Evolutionary conservation across 2,888 invertebrate genomes (phyloP).

Genomic region (Gryllus longicercus): DNA sequence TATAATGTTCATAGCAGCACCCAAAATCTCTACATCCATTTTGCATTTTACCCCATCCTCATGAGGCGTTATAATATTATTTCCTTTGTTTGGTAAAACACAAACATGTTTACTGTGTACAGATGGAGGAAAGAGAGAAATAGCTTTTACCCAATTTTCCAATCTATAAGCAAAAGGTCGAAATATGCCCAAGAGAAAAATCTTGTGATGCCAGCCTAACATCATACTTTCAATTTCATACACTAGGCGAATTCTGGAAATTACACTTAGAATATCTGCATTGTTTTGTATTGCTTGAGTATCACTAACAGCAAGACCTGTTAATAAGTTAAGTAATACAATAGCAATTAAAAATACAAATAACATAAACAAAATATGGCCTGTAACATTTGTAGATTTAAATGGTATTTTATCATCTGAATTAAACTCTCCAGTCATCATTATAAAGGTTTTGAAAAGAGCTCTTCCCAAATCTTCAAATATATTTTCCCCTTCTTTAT

Average conservation of each 20-base stretch:
- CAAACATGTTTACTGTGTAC: not conserved
- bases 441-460: slow-evolving; percentile 20
- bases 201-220: not conserved
- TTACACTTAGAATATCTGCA: slow-evolving; percentile 18
- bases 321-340: slow-evolving; percentile 23
- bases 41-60: not conserved
- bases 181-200: not conserved
- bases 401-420: slow-evolving; percentile 5
- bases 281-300: slow-evolving; percentile 3
- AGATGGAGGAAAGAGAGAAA: too few species aligned
- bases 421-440: slow-evolving; percentile 26
- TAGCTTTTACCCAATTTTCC: too few species aligned
- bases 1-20: slow-evolving; percentile 4
- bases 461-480: not conserved
- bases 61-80: not conserved
- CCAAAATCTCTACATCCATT: slow-evolving; percentile 2
- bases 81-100: slow-evolving; percentile 17
- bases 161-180: too few species aligned
- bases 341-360: slow-evolving; percentile 23
- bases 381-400: too few species aligned
- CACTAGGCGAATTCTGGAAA: not conserved
- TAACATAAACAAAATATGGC: not conserved
- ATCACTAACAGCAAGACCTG: slow-evolving; percentile 24
- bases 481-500: not conserved
- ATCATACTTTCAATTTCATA: slow-evolving; percentile 19